A percentile compares a stretch with the other conserved stretches of the same genome.
These are phyloP conservation scores for Cecidostiba fungosa DNA, from an alignment of 2,888 invertebrate species.

Conservation along the genomic window DNA sequence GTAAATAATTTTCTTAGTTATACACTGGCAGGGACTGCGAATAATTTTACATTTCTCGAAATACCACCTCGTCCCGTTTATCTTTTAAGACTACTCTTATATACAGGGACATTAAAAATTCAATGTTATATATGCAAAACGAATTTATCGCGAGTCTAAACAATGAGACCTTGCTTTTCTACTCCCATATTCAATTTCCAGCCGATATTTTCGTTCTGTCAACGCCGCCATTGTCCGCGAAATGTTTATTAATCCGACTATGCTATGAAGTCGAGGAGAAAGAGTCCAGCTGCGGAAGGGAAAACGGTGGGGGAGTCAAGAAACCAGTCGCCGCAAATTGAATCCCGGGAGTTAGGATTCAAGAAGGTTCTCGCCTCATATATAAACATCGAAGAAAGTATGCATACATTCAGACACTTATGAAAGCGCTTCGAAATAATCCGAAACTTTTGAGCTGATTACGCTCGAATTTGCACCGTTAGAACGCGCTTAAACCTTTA, in stretches of 20 bases:
- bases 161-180: constrained; percentile 23
- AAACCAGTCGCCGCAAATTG: constrained; percentile 56
- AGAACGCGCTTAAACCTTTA: neutral
- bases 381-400: constrained; percentile 42
- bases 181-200: constrained; percentile 51
- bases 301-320: neutral
- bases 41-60: neutral
- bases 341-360: constrained; percentile 45
- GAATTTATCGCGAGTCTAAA: constrained; percentile 14
- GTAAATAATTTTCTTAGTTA: neutral
- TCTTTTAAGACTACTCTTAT: neutral
- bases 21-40: too few relatives aligned
- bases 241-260: constrained; percentile 59
- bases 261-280: neutral
- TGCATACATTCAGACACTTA: too few relatives aligned
- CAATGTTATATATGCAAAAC: neutral
- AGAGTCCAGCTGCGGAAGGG: neutral
- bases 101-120: neutral
- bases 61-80: neutral
- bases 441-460: neutral
- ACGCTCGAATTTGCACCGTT: neutral
- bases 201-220: constrained; percentile 56
- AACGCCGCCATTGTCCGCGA: constrained; percentile 55
- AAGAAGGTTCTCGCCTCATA: constrained; percentile 44
- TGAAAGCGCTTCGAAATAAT: neutral